A percentile compares a stretch with the other conserved stretches of the same genome.
Conservation (phyloP, 53 echinoderm and acorn worm genomes). For the Apostichopus leukothele region DNA sequence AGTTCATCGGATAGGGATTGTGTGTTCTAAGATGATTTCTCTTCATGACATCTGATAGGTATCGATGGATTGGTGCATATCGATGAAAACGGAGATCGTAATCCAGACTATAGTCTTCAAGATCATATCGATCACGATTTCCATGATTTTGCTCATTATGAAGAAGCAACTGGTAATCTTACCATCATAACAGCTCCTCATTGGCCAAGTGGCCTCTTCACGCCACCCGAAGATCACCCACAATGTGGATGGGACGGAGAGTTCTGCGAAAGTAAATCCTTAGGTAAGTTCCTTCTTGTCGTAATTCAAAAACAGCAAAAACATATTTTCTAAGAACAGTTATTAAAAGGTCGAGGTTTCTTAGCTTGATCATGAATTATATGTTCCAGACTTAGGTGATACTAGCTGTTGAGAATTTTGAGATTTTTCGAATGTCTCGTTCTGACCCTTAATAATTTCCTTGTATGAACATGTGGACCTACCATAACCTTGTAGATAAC, state of each 20-base stretch:
- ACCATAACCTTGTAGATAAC: too few relatives aligned
- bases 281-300: background rate
- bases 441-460: too few relatives aligned
- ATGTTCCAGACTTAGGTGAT: too few relatives aligned
- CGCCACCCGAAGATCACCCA: constrained; percentile 54
- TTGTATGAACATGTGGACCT: too few relatives aligned
- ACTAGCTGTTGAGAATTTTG: too few relatives aligned
- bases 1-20: too few relatives aligned
- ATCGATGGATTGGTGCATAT: constrained; percentile 62
- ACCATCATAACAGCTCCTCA: constrained; percentile 15
- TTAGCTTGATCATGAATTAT: too few relatives aligned
- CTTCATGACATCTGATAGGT: constrained; percentile 37
- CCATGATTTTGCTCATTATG: constrained; percentile 59
- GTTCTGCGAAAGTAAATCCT: constrained; percentile 29
- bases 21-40: background rate
- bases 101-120: constrained; percentile 72
- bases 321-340: too few relatives aligned
- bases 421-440: too few relatives aligned
- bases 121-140: constrained; percentile 40
- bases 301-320: too few relatives aligned
- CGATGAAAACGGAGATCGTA: constrained; percentile 68
- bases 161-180: constrained; percentile 39
- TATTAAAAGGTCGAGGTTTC: too few relatives aligned
- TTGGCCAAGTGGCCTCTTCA: constrained; percentile 57
- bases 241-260: constrained; percentile 77